These are phyloP conservation scores for Crotalus helleri DNA, from an alignment of 2,113 vertebrate species.

Conservation along the genomic window DNA sequence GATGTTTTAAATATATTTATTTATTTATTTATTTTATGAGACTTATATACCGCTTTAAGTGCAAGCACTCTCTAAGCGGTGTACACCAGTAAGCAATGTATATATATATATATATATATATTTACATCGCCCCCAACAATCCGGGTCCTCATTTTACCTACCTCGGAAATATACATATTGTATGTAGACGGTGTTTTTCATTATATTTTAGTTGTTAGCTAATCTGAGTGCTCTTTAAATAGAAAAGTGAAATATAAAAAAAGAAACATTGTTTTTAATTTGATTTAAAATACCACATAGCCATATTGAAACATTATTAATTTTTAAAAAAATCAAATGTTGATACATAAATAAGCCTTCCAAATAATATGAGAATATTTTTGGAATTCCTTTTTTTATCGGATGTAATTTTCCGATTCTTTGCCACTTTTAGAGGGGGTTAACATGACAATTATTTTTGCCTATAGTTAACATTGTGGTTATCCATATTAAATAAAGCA, in stretches of 20 bases:
- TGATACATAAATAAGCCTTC: background rate
- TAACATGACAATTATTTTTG: constrained; percentile 20
- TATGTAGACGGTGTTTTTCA: background rate
- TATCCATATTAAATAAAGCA: constrained; percentile 34
- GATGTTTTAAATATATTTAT: background rate
- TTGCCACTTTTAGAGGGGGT: constrained; percentile 45
- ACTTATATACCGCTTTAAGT: no score
- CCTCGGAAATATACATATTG: background rate
- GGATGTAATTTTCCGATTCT: constrained; percentile 26
- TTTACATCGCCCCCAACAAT: no score
- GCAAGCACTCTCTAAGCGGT: no score
- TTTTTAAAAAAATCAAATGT: background rate
- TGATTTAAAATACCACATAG: background rate
- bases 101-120: no score
- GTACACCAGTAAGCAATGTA: no score
- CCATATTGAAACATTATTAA: background rate
- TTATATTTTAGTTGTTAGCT: background rate
- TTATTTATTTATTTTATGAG: no score
- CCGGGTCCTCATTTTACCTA: no score
- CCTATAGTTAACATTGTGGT: constrained; percentile 45
- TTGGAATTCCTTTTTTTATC: background rate
- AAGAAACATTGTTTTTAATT: background rate
- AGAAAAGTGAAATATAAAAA: background rate
- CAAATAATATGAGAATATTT: background rate
- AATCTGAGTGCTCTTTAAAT: background rate